A percentile compares a stretch with the other conserved stretches of the same genome.
phyloP scores from a whole-genome alignment of 2,797 vertebrate species.

The Falco berigora region DNA sequence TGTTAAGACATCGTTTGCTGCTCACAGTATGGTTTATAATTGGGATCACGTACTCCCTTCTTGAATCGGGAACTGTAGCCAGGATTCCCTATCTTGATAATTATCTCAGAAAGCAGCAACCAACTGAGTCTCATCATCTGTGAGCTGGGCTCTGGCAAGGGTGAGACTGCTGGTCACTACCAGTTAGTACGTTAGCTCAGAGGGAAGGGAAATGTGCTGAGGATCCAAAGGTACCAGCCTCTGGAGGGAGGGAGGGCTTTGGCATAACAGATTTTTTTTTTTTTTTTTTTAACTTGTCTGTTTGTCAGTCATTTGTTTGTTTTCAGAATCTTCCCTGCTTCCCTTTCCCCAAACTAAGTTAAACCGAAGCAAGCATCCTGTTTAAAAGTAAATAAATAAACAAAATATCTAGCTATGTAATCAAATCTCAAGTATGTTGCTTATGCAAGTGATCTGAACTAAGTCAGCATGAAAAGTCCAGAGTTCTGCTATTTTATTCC shows the following conservation, averaged over 20 bases:
- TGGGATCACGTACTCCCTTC: conserved; percentile 30
- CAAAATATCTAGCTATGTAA: conserved; percentile 53
- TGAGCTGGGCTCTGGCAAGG: background rate
- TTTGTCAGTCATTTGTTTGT: conserved; percentile 30
- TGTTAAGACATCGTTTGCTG: conserved; percentile 4
- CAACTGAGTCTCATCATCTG: background rate
- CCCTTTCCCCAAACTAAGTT: conserved; percentile 44
- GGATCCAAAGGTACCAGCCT: background rate
- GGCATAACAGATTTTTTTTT: background rate
- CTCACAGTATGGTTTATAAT: conserved; percentile 34
- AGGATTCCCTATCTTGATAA: background rate
- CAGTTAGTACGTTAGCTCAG: background rate
- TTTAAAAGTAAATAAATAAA: conserved; percentile 69
- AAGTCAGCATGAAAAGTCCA: background rate
- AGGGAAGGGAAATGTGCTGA: background rate
- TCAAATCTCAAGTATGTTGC: conserved; percentile 52
- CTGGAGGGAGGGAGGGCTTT: background rate
- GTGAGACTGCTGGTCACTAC: background rate
- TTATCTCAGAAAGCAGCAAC: background rate
- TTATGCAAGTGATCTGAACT: conserved; percentile 38
- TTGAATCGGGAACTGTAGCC: background rate
- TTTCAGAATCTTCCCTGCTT: conserved; percentile 40
- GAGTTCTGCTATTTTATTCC: background rate
- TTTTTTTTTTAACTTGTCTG: background rate
- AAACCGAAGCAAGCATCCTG: conserved; percentile 61